Evolutionary conservation across 2,888 invertebrate species (phyloP).

Genomic region (Philaethria dido): DNA sequence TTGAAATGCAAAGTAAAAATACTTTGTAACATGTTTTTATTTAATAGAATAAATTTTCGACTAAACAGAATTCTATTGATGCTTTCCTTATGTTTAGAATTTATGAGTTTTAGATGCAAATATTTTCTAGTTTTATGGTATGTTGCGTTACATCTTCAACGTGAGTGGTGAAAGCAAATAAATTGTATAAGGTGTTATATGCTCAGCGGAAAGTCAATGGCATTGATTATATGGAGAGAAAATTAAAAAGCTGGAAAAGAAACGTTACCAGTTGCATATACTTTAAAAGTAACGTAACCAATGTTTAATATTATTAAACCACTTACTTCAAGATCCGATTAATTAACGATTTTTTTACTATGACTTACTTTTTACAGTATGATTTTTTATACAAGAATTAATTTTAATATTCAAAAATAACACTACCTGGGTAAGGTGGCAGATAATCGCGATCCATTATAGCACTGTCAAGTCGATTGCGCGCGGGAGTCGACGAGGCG

Average conservation of each 20-base stretch:
- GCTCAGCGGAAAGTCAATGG: conserved; percentile 36
- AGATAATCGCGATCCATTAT: conserved; percentile 69
- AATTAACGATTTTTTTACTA: too few species aligned
- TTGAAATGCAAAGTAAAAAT: background rate
- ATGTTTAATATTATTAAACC: background rate
- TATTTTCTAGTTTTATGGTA: conserved; percentile 38
- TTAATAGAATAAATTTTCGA: too few species aligned
- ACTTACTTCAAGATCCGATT: background rate
- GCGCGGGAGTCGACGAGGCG: conserved; percentile 68
- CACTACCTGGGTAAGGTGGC: conserved; percentile 65
- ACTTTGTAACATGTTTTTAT: too few species aligned
- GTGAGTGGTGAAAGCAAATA: conserved; percentile 71
- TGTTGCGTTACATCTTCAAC: conserved; percentile 62
- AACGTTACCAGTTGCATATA: background rate
- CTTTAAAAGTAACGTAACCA: background rate
- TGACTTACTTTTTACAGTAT: background rate
- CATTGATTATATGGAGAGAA: conserved; percentile 46
- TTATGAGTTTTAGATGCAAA: conserved; percentile 17
- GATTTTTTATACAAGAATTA: background rate
- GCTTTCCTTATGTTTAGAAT: background rate
- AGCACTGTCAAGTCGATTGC: conserved; percentile 66
- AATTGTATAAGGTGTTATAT: conserved; percentile 62
- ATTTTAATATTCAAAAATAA: conserved; percentile 1
- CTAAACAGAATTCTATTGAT: background rate
- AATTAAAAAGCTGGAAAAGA: conserved; percentile 37